Evolutionary conservation across 2,113 vertebrate genomes (phyloP).

Genomic region (Cynocephalus volans): DNA sequence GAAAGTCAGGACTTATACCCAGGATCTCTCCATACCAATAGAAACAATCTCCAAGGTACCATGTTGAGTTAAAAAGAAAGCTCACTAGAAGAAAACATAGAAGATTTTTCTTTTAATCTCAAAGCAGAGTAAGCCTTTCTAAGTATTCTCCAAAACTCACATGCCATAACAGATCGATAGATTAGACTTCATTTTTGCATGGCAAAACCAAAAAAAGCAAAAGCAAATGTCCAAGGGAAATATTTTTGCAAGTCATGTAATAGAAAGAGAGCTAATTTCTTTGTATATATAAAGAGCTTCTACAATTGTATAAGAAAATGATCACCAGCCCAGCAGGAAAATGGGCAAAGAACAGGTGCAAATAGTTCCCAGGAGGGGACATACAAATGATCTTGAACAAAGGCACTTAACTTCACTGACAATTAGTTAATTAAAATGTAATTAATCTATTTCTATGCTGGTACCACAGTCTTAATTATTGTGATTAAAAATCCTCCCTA

Average conservation of each 20-base stretch:
- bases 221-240: not conserved
- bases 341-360: not conserved
- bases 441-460: not conserved
- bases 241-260: not conserved
- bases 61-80: not conserved
- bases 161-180: not conserved
- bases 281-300: not conserved
- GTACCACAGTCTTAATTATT: not conserved
- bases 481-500: not conserved
- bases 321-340: not conserved
- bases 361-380: not conserved
- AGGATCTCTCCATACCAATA: not conserved
- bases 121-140: not conserved
- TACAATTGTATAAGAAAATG: not conserved
- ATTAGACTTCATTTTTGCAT: not conserved
- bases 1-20: not conserved
- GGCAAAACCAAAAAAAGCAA: not conserved
- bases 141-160: not conserved
- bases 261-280: not conserved
- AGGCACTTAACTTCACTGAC: not conserved
- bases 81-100: not conserved
- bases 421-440: not conserved
- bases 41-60: not conserved
- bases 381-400: not conserved
- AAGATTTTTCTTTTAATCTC: not conserved